Conservation (phyloP, 2,113 vertebrate species). For the Ochotona princeps region DNA sequence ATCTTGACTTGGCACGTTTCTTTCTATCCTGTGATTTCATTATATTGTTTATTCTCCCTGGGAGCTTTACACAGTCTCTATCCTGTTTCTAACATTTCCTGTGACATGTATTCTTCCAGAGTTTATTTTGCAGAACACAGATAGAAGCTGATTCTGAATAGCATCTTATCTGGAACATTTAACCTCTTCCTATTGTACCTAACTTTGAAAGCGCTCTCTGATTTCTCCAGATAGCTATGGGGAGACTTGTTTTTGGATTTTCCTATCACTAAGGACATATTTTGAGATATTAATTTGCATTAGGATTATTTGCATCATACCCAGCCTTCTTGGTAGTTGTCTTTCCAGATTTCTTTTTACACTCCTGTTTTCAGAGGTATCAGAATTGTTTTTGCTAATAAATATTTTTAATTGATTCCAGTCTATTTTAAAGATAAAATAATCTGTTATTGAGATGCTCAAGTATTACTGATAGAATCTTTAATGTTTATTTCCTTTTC, state of each 20-base stretch:
- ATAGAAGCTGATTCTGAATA: not conserved
- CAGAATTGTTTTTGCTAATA: not conserved
- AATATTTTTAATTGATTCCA: not conserved
- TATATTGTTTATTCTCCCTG: not conserved
- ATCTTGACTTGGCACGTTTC: not conserved
- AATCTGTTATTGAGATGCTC: not conserved
- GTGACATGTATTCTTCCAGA: not conserved
- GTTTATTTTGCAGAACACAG: not conserved
- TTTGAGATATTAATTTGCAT: not conserved
- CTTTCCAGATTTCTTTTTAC: not conserved
- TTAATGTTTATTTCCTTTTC: conserved; percentile 41
- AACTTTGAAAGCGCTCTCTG: not conserved
- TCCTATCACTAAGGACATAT: not conserved
- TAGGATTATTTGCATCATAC: not conserved
- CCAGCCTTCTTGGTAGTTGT: not conserved
- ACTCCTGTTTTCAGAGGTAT: not conserved
- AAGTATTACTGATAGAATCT: not conserved
- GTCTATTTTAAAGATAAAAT: conserved; percentile 40
- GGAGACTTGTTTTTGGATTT: not conserved
- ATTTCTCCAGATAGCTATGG: not conserved
- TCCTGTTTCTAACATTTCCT: not conserved
- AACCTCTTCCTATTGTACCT: not conserved
- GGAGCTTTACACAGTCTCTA: not conserved
- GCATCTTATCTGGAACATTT: not conserved
- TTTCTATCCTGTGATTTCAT: not conserved